Conservation (phyloP, 2,797 vertebrate genomes). For the Ataeniobius toweri region DNA sequence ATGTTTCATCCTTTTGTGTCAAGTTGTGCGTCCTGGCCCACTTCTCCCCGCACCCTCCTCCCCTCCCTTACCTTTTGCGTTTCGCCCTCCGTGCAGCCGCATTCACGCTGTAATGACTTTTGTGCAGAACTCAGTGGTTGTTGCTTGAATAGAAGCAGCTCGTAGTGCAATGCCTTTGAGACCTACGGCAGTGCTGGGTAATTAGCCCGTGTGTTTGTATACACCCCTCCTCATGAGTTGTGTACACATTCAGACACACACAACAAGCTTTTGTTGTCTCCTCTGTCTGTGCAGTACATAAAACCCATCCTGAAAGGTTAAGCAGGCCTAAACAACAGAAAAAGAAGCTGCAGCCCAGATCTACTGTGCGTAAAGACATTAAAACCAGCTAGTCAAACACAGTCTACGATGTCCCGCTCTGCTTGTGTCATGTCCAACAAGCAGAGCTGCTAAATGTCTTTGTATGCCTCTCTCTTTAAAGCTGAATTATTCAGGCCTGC, state of each 20-base stretch:
- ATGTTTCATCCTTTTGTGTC: constrained; percentile 11
- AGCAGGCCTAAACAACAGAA: constrained; percentile 42
- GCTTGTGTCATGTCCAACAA: constrained; percentile 84
- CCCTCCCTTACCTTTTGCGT: constrained; percentile 14
- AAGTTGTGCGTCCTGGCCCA: constrained; percentile 10
- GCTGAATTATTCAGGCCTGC: constrained; percentile 85
- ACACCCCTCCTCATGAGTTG: constrained; percentile 29
- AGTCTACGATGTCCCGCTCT: constrained; percentile 72
- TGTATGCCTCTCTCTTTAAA: constrained; percentile 78
- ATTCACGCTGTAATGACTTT: constrained; percentile 82
- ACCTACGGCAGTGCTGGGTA: constrained; percentile 77
- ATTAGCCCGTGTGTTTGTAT: constrained; percentile 81
- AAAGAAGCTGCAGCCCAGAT: constrained; percentile 5
- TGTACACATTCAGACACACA: constrained; percentile 35
- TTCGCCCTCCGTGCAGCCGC: constrained; percentile 60
- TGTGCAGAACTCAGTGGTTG: constrained; percentile 73
- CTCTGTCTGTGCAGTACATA: constrained; percentile 56
- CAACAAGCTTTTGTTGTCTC: constrained; percentile 73
- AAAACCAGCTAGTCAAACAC: constrained; percentile 30
- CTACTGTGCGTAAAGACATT: constrained; percentile 10
- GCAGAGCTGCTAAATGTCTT: constrained; percentile 73
- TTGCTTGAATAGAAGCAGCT: constrained; percentile 75
- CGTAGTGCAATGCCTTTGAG: constrained; percentile 80
- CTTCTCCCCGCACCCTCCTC: constrained; percentile 2
- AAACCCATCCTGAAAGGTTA: constrained; percentile 39